Base-by-base conservation (phyloP, 2,797 vertebrate genomes). In the Anisognathus igniventris region DNA sequence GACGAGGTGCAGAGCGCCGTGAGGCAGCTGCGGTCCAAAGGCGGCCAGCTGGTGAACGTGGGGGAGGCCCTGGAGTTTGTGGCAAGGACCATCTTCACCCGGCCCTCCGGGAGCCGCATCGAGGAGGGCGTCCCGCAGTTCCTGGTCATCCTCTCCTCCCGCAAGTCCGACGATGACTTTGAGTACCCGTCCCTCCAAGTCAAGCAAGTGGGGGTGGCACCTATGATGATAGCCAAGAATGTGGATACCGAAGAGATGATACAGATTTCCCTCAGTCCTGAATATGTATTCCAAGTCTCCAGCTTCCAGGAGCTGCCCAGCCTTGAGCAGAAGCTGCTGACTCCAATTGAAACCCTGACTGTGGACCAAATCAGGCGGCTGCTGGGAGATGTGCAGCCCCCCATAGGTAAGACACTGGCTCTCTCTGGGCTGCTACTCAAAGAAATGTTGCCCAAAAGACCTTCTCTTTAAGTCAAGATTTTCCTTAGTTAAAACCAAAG, bases 81-180 rank as follows among this genome's bases (percentile, higher is more conserved):
- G 60, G 95, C 98, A 44, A 99, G 92, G 96, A 98, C 98, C 56
- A 98, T 99, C 97, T 99, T 98, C 97, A 98, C 98, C 88, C 98
- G 98, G 92, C 98, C 99, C 15, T 98, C 98, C 0, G 99, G 99
- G 84, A 99, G 99, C 92, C 98, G 99, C 28, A 98, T 99, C 16
- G 99, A 99, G 81, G 99, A 99, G 12, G 98, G 98, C 0, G 98
- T 99, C 39, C 99, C 99, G 2, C 99, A 99, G 97, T 99, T 99
- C 96, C 97, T 99, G 92, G 97, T 99, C 86, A 65, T 99, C 80
- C 96, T 99, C 71, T 98, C 98, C 5, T 98, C 99, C 4, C 98
- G 98, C 89, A 98, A 96, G 77, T 99, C 99, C 0, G 85, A 97
- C 0, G 99, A 99, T 51, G 98, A 99, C 86, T 98, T 99, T 6